These are phyloP conservation scores for Passer domesticus DNA, from an alignment of 2,113 vertebrate genomes.

Conservation along the genomic window DNA sequence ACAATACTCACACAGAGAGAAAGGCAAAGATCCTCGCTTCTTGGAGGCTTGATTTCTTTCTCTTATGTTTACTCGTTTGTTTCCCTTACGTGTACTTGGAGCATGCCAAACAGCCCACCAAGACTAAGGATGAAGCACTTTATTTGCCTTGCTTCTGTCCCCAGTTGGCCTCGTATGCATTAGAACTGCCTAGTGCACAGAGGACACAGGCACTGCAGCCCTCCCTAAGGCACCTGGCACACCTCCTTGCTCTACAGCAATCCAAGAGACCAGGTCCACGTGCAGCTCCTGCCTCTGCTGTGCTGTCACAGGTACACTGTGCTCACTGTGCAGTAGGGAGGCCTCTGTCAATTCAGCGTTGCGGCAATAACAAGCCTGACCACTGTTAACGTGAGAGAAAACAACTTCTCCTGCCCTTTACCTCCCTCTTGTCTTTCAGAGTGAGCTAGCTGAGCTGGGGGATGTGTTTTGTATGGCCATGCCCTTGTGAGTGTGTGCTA, in stretches of 20 bases:
- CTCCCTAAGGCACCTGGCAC: background rate
- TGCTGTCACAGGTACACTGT: background rate
- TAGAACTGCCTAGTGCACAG: background rate
- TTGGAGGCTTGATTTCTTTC: background rate
- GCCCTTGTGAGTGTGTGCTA: background rate
- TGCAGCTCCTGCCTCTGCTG: background rate
- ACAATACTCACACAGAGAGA: background rate
- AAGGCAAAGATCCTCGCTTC: background rate
- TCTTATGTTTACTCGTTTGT: background rate
- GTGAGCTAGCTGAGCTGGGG: background rate
- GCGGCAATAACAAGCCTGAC: background rate
- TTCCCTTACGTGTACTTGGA: background rate
- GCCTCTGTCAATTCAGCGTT: fast-evolving
- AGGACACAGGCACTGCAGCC: background rate
- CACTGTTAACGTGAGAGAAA: background rate
- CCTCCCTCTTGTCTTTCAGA: background rate
- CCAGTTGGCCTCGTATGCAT: background rate
- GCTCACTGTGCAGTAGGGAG: background rate
- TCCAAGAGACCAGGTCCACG: background rate
- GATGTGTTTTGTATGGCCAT: background rate
- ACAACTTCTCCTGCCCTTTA: background rate
- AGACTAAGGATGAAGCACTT: background rate
- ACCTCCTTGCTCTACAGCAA: background rate
- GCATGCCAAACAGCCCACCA: background rate
- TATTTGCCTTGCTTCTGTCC: background rate